Percentiles rank a stretch among this genome's conserved stretches.
phyloP scores from a whole-genome alignment of 2,888 invertebrate genomes.

The Xestia ashworthii region DNA sequence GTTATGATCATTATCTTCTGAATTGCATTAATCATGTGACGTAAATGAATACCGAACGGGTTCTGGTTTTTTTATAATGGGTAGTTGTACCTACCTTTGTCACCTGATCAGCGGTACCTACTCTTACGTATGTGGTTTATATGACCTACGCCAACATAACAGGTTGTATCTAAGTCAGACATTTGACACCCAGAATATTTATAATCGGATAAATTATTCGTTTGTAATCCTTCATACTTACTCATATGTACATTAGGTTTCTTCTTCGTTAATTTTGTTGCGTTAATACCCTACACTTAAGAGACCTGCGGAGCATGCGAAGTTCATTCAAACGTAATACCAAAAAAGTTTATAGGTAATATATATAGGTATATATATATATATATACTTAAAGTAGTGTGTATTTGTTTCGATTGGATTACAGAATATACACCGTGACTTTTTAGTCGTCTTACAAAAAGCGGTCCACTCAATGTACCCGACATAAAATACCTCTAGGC shows the following conservation, averaged over 20 bases:
- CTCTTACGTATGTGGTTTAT: neutral
- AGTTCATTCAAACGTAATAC: no score
- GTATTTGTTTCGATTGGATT: no score
- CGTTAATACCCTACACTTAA: no score
- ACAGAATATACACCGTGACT: no score
- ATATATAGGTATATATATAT: no score
- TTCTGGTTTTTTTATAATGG: neutral
- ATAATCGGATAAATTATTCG: neutral
- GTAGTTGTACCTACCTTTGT: neutral
- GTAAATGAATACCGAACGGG: neutral
- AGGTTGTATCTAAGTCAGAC: slow-evolving; percentile 1
- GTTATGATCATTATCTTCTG: no score
- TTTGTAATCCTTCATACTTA: neutral
- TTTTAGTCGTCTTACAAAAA: no score
- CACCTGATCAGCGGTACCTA: slow-evolving; percentile 22
- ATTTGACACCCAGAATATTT: neutral
- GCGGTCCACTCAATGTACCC: no score
- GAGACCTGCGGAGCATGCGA: no score
- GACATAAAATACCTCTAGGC: no score
- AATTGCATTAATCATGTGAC: neutral
- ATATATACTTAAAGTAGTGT: no score
- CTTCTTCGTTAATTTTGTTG: neutral
- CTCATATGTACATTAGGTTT: neutral
- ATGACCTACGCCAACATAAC: slow-evolving; percentile 19
- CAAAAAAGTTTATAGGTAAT: no score